Base-by-base conservation (phyloP, 2,888 invertebrate genomes). In the Andrena praecox region DNA sequence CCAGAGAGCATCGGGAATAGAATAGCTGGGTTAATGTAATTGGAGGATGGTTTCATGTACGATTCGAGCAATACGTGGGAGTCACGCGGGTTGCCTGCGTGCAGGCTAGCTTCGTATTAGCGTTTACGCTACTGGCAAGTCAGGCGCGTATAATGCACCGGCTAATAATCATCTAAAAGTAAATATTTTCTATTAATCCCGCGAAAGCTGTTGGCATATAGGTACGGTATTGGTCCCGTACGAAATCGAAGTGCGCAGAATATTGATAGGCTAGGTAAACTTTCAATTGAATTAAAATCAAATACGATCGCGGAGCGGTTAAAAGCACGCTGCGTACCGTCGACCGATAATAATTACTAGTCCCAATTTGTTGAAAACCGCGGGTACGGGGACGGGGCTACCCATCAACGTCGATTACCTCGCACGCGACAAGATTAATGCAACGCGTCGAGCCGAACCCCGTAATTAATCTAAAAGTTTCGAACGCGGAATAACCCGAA, bases 381-480 rank as follows among this genome's bases (percentile, higher is more conserved):
- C 16, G 12, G 50, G 60, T 16, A 31, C 70, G 33, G 10, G 16
- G n/a, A 7, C 16, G n/a, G 12, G 24, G 27, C 29, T 33, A 64
- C 54, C 35, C 42, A 29, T 71, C 72, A 31, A 42, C 52, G 42
- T 64, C 72, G 71, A 42, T 54, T 60, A 77, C 24, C 56, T 48
- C 63, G 71, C 52, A 24, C 42, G 60, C 59, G 67, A 59, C 73
- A 75, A 69, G 68, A 60, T 60, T 75, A 75, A 69, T 69, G 69
- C 60, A 76, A 52, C 29, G 20, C 70, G 50, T 20, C 16, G 8
- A 27, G 31, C 31, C 12, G 31, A 59, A 31, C 20, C 12, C 4
- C 24, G 50, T 76, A 52, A 76, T 76, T 76, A 76, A 76, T 76
- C 75, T 54, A 52, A 64, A 64, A 73, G 50, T 69, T 20, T 66